Conservation (phyloP, 2,888 invertebrate species). For the Eupithecia abbreviata region DNA sequence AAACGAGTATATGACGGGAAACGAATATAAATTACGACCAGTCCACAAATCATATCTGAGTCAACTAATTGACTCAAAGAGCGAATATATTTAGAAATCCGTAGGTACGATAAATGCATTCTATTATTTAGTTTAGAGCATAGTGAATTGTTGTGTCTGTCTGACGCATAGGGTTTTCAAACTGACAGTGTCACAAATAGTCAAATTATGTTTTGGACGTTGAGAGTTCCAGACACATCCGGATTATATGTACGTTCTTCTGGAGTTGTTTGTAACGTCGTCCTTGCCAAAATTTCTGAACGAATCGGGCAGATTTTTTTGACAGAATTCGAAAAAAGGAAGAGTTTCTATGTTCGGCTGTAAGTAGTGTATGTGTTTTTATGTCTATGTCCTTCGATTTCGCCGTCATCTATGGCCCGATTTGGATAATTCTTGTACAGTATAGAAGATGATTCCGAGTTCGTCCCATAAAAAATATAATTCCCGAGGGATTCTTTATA, state of each 20-base stretch:
- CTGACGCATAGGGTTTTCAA: background rate
- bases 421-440: too few species aligned
- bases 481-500: too few species aligned
- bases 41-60: conserved; percentile 56
- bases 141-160: conserved; percentile 13
- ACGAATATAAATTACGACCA: conserved; percentile 51
- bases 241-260: too few species aligned
- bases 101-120: conserved; percentile 43
- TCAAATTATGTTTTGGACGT: background rate
- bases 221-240: too few species aligned
- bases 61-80: conserved; percentile 57
- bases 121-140: conserved; percentile 17
- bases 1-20: conserved; percentile 48
- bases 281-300: background rate
- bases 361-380: too few species aligned
- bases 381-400: too few species aligned
- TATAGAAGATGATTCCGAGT: too few species aligned
- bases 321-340: too few species aligned
- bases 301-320: background rate
- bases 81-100: conserved; percentile 52
- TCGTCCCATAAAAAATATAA: too few species aligned
- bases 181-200: background rate
- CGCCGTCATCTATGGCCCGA: too few species aligned
- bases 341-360: too few species aligned
- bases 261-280: background rate